These are phyloP conservation scores for Harpalus rubripes DNA, from an alignment of 2,888 invertebrate species.

Conservation along the genomic window DNA sequence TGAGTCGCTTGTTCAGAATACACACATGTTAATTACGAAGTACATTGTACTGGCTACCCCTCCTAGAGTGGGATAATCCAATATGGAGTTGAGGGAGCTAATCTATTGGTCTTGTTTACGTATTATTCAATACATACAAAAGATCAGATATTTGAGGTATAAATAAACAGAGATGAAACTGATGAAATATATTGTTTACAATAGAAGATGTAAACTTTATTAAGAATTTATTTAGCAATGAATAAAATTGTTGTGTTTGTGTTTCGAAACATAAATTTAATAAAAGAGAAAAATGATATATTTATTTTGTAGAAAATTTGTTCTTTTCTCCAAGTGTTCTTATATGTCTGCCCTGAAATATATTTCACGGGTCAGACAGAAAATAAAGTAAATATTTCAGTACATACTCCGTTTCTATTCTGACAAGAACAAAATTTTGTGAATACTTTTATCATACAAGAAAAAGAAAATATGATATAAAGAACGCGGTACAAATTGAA, in stretches of 20 bases:
- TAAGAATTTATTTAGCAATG: neutral
- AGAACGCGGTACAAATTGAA: too few relatives aligned
- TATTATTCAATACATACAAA: neutral
- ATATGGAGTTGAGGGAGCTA: slow-evolving; percentile 5
- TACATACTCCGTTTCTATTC: neutral
- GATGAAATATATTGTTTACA: too few relatives aligned
- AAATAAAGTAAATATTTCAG: slow-evolving; percentile 4
- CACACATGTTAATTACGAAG: slow-evolving; percentile 59
- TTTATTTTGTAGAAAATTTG: neutral
- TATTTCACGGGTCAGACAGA: slow-evolving; percentile 5
- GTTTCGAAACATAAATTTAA: neutral
- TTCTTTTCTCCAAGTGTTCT: neutral
- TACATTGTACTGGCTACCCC: slow-evolving; percentile 39
- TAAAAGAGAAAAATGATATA: neutral
- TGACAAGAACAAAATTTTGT: neutral
- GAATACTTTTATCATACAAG: too few relatives aligned
- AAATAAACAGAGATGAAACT: neutral
- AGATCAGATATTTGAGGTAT: neutral
- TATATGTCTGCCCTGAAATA: neutral
- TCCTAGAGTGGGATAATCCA: neutral
- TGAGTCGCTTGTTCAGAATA: slow-evolving; percentile 53
- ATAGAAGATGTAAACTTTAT: neutral
- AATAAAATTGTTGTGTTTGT: too few relatives aligned
- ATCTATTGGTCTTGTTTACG: neutral
- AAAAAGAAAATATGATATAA: too few relatives aligned